Conservation (phyloP, 2,888 invertebrate species). For the Ectropis crepuscularia region DNA sequence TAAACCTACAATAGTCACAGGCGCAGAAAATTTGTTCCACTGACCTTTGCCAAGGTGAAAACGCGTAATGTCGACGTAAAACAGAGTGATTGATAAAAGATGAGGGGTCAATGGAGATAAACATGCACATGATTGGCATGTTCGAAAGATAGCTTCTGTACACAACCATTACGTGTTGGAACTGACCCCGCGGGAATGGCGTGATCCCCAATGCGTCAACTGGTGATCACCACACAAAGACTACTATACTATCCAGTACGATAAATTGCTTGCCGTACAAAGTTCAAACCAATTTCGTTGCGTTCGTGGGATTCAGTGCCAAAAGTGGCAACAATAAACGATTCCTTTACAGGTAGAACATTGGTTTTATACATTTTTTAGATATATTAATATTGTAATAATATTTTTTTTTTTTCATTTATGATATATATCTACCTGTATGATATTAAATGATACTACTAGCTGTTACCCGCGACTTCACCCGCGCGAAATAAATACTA, state of each 20-base stretch:
- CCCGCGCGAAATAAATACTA: no score
- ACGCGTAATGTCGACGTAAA: slow-evolving; percentile 8
- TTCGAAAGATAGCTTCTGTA: neutral
- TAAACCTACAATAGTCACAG: no score
- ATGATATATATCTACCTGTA: no score
- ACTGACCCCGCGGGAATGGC: slow-evolving; percentile 47
- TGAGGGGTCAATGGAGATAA: slow-evolving; percentile 23
- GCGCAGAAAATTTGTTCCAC: neutral
- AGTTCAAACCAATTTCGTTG: slow-evolving; percentile 1
- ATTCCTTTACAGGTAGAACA: no score
- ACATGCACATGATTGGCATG: slow-evolving; percentile 7
- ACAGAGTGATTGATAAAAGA: slow-evolving; percentile 9
- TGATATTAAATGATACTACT: no score
- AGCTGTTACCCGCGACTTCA: no score
- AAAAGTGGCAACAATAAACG: no score
- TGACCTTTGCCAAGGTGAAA: slow-evolving; percentile 10
- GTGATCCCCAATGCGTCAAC: slow-evolving; percentile 51
- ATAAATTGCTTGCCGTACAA: neutral
- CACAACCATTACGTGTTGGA: slow-evolving; percentile 23
- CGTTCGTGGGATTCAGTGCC: neutral
- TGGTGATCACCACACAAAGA: slow-evolving; percentile 31
- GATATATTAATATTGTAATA: no score
- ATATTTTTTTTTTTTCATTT: no score
- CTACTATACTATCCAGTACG: slow-evolving; percentile 1
- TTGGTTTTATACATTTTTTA: no score